A percentile compares a stretch with the other conserved stretches of the same genome.
Evolutionary conservation across 2,113 vertebrate genomes (phyloP).

Genomic region (Lasiurus borealis): DNA sequence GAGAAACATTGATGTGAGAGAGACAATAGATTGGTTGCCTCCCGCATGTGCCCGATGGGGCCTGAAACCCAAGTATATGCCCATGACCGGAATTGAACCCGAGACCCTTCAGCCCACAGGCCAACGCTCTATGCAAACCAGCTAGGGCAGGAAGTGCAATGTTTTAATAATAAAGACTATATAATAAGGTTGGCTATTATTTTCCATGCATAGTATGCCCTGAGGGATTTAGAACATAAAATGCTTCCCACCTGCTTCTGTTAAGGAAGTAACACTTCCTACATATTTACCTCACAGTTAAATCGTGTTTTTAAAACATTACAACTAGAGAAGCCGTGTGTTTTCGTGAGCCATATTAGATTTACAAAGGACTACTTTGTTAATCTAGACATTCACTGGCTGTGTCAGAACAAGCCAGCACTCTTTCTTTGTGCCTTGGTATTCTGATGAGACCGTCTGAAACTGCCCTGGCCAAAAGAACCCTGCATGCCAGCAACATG

Average conservation of each 20-base stretch:
- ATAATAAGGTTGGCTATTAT: conserved; percentile 13
- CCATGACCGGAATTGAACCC: too few relatives aligned
- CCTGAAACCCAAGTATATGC: too few relatives aligned
- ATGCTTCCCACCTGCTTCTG: conserved; percentile 1
- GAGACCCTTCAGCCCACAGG: too few relatives aligned
- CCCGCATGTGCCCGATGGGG: too few relatives aligned
- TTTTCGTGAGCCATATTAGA: not conserved
- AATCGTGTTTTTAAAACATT: not conserved
- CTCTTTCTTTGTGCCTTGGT: not conserved
- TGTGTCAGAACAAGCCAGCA: not conserved
- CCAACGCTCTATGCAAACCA: too few relatives aligned
- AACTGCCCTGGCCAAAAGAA: not conserved
- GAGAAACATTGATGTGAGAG: too few relatives aligned
- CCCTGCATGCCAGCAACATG: not conserved
- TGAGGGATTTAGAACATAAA: not conserved
- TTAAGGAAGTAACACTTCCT: conserved; percentile 33
- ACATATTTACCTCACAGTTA: conserved; percentile 41
- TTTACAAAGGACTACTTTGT: too few relatives aligned
- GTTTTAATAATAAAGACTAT: conserved; percentile 57
- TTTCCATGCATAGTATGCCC: not conserved
- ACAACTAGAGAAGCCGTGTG: conserved; percentile 4
- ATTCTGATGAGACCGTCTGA: conserved; percentile 10
- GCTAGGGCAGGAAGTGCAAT: not conserved
- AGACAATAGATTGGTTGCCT: too few relatives aligned
- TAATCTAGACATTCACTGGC: not conserved